Conservation (phyloP, 92 coral and sea anemone genomes). For the Porites cylindrica region DNA sequence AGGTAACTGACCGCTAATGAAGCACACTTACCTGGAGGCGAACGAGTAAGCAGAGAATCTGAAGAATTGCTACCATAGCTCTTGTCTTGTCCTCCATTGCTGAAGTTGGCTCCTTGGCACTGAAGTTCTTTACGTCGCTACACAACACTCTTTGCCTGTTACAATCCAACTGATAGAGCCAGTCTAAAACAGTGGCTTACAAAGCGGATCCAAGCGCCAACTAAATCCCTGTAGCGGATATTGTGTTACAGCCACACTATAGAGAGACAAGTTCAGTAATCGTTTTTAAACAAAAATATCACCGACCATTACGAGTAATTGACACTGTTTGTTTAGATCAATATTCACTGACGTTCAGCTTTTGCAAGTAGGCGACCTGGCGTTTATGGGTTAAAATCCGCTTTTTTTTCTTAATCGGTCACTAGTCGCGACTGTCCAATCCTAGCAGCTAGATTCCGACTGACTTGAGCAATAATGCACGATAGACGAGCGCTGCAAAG, state of each 20-base stretch:
- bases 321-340: conserved; percentile 74
- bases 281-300: conserved; percentile 73
- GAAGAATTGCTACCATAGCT: conserved; percentile 5
- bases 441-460: conserved; percentile 17
- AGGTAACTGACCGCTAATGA: conserved; percentile 11
- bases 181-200: conserved; percentile 6
- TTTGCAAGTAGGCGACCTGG: conserved; percentile 31
- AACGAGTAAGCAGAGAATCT: conserved; percentile 20
- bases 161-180: conserved; percentile 11
- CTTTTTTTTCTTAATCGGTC: conserved; percentile 18
- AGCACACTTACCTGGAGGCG: conserved; percentile 17
- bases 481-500: neutral
- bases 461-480: conserved; percentile 18
- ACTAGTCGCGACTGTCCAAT: conserved; percentile 33
- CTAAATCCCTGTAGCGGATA: conserved; percentile 41
- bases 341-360: conserved; percentile 59
- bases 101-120: neutral
- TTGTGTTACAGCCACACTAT: conserved; percentile 52
- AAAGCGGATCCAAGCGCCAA: conserved; percentile 8
- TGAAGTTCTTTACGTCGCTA: neutral
- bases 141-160: neutral
- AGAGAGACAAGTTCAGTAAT: conserved; percentile 51
- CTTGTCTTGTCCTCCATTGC: neutral
- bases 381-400: conserved; percentile 25
- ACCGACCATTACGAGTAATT: conserved; percentile 76